Evolutionary conservation across 2,888 invertebrate genomes (phyloP), one percentile per base, ranked within the genome.

Genomic region (Ornithoptera alexandrae): DNA sequence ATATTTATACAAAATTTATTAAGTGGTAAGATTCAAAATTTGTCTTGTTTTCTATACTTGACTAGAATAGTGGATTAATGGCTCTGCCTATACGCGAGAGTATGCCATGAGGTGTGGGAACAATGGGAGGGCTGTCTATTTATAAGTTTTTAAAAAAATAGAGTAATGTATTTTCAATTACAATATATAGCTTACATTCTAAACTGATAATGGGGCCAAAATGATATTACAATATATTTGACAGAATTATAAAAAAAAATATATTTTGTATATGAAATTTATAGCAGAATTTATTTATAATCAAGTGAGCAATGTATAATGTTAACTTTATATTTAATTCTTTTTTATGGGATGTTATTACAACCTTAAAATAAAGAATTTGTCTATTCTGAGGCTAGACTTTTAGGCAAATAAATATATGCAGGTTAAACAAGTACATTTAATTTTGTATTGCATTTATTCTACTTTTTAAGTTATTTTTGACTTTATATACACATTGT

Each of bases 1-100:
- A 70, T 66, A 39, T 46, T 62, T 70, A 62, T 39, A 66, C 36
- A 62, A 63, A 57, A 58, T 56, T 53, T 58, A 46, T 46, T 46
- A 53, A 63, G 7, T 68, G 58, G 46, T 30, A n/a, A 58, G 20
- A 39, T 61, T n/a, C 22, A 62, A 20, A 24, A 36, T 15, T 46
- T 15, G 46, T 15, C 1, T 46, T 10, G 4, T 15, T 15, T 4
- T 46, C 15, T 15, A 4, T 12, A 46, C 15, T 46, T 46, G 6
- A 10, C 7, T 7, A 10, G 7, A 39, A 10, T 39, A 39, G 10
- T 39, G 39, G 15, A 46, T 46, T 12, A 15, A 46, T 46, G 12
- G 2, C 8, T 15, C 15, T 12, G 15, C 1, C 12, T 46, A 12
- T 46, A 12, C 15, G 15, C 15, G 15, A 46, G 10, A 46, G 46